Conservation (phyloP, 2,113 vertebrate genomes). For the Oxyruncus cristatus region DNA sequence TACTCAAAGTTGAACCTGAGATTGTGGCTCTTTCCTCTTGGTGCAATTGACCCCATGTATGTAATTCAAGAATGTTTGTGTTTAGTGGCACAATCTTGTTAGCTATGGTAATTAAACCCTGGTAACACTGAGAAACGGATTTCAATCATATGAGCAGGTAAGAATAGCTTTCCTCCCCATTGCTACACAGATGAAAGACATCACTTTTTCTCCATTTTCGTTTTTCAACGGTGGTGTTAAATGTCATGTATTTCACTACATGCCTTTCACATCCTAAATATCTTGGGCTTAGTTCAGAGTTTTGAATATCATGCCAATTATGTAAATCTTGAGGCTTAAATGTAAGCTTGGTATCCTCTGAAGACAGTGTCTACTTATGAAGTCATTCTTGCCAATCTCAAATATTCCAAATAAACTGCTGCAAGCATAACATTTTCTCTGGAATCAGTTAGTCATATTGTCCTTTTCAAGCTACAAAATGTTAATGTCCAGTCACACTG, state of each 20-base stretch:
- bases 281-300: slow-evolving; percentile 44
- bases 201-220: background rate
- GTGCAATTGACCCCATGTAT: background rate
- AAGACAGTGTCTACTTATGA: slow-evolving; percentile 15
- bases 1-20: background rate
- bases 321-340: slow-evolving; percentile 66
- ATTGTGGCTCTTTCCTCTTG: background rate
- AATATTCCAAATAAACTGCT: background rate
- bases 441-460: background rate
- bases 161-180: background rate
- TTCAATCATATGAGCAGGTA: background rate
- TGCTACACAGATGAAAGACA: background rate
- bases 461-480: background rate
- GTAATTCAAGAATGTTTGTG: background rate
- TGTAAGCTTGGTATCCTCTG: slow-evolving; percentile 41
- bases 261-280: slow-evolving; percentile 19
- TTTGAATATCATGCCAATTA: slow-evolving; percentile 55
- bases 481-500: background rate
- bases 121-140: background rate
- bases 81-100: background rate
- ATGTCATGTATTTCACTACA: slow-evolving; percentile 2
- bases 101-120: background rate
- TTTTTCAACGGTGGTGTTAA: background rate
- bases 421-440: background rate
- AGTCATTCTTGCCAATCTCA: background rate